These are phyloP conservation scores for Nasonia longicornis DNA, from an alignment of 1,140 invertebrate species.

Conservation along the genomic window DNA sequence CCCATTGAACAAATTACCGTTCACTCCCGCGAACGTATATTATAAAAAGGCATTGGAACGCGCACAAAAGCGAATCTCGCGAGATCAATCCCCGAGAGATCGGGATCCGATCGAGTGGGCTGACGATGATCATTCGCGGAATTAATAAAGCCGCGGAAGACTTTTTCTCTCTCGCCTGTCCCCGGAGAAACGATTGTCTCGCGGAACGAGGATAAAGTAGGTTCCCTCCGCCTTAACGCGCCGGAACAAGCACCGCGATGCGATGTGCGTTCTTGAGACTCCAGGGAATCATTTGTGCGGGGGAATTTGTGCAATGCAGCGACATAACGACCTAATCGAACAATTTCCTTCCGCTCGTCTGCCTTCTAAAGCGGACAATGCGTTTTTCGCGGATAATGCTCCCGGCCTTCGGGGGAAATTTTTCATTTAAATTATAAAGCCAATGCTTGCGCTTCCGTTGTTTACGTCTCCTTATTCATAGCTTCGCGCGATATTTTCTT, in stretches of 20 bases:
- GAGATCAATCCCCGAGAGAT: slow-evolving; percentile 24
- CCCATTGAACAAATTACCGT: slow-evolving; percentile 22
- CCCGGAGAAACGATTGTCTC: slow-evolving; percentile 21
- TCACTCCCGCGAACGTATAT: background rate
- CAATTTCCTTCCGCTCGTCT: slow-evolving; percentile 39
- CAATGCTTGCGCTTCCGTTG: too few species aligned
- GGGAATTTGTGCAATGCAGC: slow-evolving; percentile 12
- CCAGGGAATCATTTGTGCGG: slow-evolving; percentile 48
- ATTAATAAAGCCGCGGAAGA: slow-evolving; percentile 16
- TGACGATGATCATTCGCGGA: slow-evolving; percentile 30
- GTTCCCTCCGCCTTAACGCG: slow-evolving; percentile 60
- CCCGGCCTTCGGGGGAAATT: background rate
- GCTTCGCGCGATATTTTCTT: too few species aligned
- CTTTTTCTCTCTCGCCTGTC: background rate
- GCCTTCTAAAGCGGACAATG: background rate
- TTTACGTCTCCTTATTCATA: too few species aligned
- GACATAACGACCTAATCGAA: slow-evolving; percentile 34
- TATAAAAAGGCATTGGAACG: slow-evolving; percentile 21
- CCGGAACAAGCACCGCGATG: slow-evolving; percentile 53
- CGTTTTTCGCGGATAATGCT: too few species aligned
- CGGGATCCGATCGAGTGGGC: background rate
- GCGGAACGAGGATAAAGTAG: background rate
- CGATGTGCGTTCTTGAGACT: slow-evolving; percentile 22
- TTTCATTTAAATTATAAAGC: background rate
- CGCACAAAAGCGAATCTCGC: slow-evolving; percentile 11